Evolutionary conservation across 2,113 vertebrate genomes (phyloP).

Genomic region (Gyps fulvus): DNA sequence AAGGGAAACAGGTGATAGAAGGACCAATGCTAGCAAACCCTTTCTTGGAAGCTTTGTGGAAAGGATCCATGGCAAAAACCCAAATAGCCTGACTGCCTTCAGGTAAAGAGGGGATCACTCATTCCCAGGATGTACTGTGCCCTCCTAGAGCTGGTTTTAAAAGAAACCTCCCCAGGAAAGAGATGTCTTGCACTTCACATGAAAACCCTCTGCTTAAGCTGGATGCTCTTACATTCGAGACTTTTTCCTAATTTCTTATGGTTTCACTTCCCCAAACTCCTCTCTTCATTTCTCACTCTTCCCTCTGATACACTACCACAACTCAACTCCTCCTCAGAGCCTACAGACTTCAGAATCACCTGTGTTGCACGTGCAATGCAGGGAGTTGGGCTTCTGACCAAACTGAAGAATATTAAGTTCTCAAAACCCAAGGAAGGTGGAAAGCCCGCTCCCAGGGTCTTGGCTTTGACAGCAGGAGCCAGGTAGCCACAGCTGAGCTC

Average conservation of each 20-base stretch:
- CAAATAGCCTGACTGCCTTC: not conserved
- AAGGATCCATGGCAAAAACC: not conserved
- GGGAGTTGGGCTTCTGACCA: not conserved
- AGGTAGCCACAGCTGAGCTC: not conserved
- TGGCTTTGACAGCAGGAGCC: not conserved
- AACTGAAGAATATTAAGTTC: not conserved
- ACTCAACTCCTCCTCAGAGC: not conserved
- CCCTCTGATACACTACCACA: not conserved
- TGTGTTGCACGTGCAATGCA: not conserved
- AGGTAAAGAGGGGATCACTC: not conserved
- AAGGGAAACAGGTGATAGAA: not conserved
- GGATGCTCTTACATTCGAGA: not conserved
- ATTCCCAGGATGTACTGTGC: not conserved
- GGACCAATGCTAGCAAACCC: not conserved
- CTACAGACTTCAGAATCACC: not conserved
- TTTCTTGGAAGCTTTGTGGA: not conserved
- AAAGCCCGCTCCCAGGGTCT: not conserved
- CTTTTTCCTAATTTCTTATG: not conserved
- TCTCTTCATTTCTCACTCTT: not conserved
- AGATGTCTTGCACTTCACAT: not conserved
- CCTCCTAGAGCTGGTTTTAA: not conserved
- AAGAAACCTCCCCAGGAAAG: not conserved
- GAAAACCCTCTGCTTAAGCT: not conserved
- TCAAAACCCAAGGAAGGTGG: not conserved
- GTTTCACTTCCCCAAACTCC: not conserved